These are phyloP conservation scores for Drosophila percnosoma DNA, from an alignment of 2,888 invertebrate species.

Conservation along the genomic window DNA sequence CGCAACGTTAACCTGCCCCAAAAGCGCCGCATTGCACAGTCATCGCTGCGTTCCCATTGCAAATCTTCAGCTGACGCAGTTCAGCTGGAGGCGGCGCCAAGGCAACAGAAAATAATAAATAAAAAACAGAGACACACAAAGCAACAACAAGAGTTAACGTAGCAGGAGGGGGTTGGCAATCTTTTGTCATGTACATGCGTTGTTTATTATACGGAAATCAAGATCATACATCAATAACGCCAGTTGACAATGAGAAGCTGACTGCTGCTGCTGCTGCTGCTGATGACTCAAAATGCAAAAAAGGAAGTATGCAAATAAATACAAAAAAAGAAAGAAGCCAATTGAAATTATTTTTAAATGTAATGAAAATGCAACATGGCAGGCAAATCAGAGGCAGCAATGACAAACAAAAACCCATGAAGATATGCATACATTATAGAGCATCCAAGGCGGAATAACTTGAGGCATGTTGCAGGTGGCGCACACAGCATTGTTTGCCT, in stretches of 20 bases:
- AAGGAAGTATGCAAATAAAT: slow-evolving; percentile 29
- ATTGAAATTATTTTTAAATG: slow-evolving; percentile 52
- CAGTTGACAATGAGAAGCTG: slow-evolving; percentile 67
- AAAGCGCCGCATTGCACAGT: slow-evolving; percentile 2
- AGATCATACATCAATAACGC: slow-evolving; percentile 80
- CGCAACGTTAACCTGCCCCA: slow-evolving; percentile 33
- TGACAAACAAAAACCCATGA: slow-evolving; percentile 22
- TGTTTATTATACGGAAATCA: slow-evolving; percentile 62
- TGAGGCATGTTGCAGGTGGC: slow-evolving; percentile 46
- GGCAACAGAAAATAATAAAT: slow-evolving; percentile 40
- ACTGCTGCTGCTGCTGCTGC: slow-evolving; percentile 37
- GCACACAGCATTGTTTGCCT: slow-evolving; percentile 3
- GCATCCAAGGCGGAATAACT: background rate
- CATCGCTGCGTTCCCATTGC: slow-evolving; percentile 37
- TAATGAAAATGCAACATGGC: slow-evolving; percentile 62
- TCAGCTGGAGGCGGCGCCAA: slow-evolving; percentile 52
- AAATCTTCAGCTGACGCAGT: slow-evolving; percentile 45
- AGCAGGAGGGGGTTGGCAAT: slow-evolving; percentile 13
- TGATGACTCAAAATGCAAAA: slow-evolving; percentile 62
- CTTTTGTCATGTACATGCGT: slow-evolving; percentile 63
- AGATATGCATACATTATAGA: background rate
- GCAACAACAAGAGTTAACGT: slow-evolving; percentile 24
- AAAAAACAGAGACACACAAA: slow-evolving; percentile 17
- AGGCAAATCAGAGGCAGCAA: slow-evolving; percentile 22
- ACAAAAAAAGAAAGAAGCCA: slow-evolving; percentile 13